phyloP scores from a whole-genome alignment of 2,113 vertebrate genomes.

The Sceloporus undulatus region DNA sequence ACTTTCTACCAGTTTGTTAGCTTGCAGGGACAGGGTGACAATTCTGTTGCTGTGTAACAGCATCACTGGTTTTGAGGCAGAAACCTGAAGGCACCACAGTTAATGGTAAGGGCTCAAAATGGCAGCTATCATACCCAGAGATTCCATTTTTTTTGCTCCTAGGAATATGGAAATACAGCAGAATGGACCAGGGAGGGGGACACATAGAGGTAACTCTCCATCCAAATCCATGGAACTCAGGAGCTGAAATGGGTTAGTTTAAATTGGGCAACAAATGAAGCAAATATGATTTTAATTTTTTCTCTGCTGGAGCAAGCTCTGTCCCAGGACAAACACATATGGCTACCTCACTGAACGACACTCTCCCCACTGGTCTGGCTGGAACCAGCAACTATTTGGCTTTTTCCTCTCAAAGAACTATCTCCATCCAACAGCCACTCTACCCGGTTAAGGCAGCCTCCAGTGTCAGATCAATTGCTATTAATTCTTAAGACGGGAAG shows the following conservation, averaged over 20 bases:
- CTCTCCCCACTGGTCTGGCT: background rate
- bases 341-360: background rate
- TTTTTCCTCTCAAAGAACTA: background rate
- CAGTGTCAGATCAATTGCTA: background rate
- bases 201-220: background rate
- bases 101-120: no score
- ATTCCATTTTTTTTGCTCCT: background rate
- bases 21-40: background rate
- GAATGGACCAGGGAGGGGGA: no score
- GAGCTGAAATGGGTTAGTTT: background rate
- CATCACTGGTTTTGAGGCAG: background rate
- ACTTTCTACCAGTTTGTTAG: constrained; percentile 4
- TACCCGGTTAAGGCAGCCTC: background rate
- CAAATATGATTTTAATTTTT: background rate
- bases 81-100: background rate
- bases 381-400: background rate
- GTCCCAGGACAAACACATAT: background rate
- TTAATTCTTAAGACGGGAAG: background rate
- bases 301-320: no score
- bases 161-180: background rate
- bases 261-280: background rate
- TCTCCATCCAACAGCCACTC: background rate
- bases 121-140: background rate
- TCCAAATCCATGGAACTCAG: background rate
- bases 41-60: background rate